phyloP scores from a whole-genome alignment of 2,888 invertebrate species.

The Agrotis segetum region DNA sequence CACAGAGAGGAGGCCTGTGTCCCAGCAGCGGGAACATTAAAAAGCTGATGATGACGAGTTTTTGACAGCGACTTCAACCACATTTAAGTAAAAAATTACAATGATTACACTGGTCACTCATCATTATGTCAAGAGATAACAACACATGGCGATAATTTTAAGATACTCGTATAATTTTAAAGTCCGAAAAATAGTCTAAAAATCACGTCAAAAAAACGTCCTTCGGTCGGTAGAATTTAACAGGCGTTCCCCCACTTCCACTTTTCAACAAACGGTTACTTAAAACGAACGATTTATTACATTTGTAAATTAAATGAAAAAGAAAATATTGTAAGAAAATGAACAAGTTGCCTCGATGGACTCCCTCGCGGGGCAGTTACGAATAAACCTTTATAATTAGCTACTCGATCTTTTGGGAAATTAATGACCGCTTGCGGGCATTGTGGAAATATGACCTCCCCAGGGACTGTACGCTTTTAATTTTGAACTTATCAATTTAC shows the following conservation, averaged over 20 bases:
- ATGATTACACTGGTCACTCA: too few species aligned
- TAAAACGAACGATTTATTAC: slow-evolving; percentile 57
- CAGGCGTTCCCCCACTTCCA: too few species aligned
- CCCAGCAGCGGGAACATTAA: too few species aligned
- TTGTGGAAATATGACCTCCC: slow-evolving; percentile 44
- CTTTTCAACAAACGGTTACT: slow-evolving; percentile 24
- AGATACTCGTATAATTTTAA: too few species aligned
- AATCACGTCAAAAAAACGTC: too few species aligned
- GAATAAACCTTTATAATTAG: slow-evolving; percentile 65
- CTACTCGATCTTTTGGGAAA: slow-evolving; percentile 67
- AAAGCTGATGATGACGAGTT: too few species aligned
- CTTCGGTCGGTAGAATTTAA: too few species aligned
- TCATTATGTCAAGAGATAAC: background rate
- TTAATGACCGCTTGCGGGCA: slow-evolving; percentile 62
- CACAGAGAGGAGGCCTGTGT: too few species aligned
- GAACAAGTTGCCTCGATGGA: slow-evolving; percentile 42
- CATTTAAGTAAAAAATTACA: too few species aligned
- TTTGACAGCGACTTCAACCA: background rate
- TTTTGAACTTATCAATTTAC: slow-evolving; percentile 50
- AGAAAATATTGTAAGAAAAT: slow-evolving; percentile 64
- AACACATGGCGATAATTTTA: too few species aligned
- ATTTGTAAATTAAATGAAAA: slow-evolving; percentile 58
- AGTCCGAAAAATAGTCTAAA: too few species aligned
- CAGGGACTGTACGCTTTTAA: slow-evolving; percentile 48
- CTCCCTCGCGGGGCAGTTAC: slow-evolving; percentile 60